Conservation (phyloP, 2,113 vertebrate species). For the Garra rufa region DNA sequence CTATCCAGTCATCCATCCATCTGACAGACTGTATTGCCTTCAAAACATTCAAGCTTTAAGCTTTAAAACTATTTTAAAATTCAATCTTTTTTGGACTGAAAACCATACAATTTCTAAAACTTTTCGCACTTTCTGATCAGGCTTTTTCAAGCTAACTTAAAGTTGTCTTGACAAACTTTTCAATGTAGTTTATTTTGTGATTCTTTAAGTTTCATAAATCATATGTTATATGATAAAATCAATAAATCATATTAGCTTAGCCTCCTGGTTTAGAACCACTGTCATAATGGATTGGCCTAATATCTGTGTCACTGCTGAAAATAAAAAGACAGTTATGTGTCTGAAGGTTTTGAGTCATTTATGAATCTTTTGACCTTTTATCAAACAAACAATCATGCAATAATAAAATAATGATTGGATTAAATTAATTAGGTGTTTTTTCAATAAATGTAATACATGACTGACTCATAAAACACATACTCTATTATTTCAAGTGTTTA, state of each 20-base stretch:
- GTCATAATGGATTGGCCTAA: background rate
- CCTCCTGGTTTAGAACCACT: background rate
- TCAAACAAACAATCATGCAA: background rate
- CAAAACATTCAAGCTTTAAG: no score
- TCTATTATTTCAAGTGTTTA: background rate
- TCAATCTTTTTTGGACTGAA: no score
- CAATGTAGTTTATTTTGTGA: background rate
- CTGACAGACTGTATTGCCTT: no score
- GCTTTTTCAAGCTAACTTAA: no score
- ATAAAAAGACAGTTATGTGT: background rate
- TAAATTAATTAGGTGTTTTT: background rate
- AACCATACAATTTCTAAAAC: no score
- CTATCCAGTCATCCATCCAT: no score
- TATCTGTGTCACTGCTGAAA: background rate
- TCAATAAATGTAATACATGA: background rate
- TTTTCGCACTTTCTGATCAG: no score
- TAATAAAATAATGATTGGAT: background rate
- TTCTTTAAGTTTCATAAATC: background rate
- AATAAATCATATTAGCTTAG: no score
- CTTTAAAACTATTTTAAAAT: no score
- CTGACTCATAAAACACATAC: background rate
- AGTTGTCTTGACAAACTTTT: no score
- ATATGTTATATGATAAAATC: background rate
- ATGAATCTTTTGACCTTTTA: background rate
- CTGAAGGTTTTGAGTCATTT: background rate